Percentiles rank a stretch among this genome's conserved stretches.
Evolutionary conservation across 2,888 invertebrate species (phyloP).

Genomic region (Eupithecia subfuscata): DNA sequence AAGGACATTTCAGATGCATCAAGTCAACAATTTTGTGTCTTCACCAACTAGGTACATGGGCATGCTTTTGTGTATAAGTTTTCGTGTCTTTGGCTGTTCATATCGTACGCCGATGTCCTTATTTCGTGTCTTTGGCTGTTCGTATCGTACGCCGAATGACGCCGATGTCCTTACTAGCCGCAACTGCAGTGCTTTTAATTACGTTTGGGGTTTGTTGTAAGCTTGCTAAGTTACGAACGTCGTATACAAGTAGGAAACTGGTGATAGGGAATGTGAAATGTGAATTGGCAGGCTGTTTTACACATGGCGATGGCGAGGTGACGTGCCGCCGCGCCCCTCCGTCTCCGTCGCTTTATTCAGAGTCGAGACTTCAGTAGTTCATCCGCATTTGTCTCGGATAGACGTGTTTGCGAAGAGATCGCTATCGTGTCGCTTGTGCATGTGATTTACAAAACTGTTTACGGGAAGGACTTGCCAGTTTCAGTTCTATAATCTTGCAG

Average conservation of each 20-base stretch:
- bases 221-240: constrained; percentile 59
- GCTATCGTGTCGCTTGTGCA: constrained; percentile 44
- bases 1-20: constrained; percentile 32
- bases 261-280: constrained; percentile 62
- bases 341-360: constrained; percentile 55
- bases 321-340: constrained; percentile 65
- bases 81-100: constrained; percentile 51
- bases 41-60: constrained; percentile 7
- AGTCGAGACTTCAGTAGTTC: constrained; percentile 61
- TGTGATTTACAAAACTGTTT: constrained; percentile 28
- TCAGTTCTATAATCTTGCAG: constrained; percentile 61
- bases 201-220: constrained; percentile 62
- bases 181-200: constrained; percentile 63
- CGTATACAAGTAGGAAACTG: constrained; percentile 51
- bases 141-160: no score
- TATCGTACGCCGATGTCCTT: constrained; percentile 48
- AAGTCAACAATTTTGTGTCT: constrained; percentile 27
- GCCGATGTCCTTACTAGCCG: constrained; percentile 60
- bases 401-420: constrained; percentile 59
- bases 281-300: constrained; percentile 62
- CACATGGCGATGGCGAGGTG: constrained; percentile 71
- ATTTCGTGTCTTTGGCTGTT: constrained; percentile 49
- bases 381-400: constrained; percentile 64
- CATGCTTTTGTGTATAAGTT: constrained; percentile 31
- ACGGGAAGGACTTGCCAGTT: constrained; percentile 36